phyloP scores from a whole-genome alignment of 2,888 invertebrate species.

The Eupithecia inturbata region DNA sequence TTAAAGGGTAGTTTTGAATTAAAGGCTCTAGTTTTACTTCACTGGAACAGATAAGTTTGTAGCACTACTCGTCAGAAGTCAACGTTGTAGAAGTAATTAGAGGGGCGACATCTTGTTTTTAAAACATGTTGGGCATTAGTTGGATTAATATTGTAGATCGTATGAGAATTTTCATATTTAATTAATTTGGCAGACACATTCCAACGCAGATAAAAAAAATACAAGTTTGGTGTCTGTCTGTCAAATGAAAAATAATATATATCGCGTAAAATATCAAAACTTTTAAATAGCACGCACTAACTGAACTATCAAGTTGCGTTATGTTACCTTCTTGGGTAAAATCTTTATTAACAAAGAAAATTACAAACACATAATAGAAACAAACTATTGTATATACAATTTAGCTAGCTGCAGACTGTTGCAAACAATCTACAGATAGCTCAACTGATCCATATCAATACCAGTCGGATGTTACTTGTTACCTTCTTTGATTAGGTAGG shows the following conservation, averaged over 20 bases:
- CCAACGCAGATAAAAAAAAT: background rate
- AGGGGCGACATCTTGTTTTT: slow-evolving; percentile 75
- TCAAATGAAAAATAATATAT: background rate
- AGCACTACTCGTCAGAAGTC: slow-evolving; percentile 48
- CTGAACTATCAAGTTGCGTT: background rate
- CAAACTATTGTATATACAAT: too few species aligned
- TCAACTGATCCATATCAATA: too few species aligned
- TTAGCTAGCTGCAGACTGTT: too few species aligned
- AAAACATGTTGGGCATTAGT: slow-evolving; percentile 67
- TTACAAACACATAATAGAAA: too few species aligned
- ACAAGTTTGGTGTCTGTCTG: background rate
- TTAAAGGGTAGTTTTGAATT: background rate
- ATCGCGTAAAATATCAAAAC: too few species aligned
- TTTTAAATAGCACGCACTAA: background rate
- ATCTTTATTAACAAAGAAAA: too few species aligned
- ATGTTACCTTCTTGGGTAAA: too few species aligned
- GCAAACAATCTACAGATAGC: too few species aligned
- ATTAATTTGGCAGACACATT: background rate
- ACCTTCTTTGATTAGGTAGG: too few species aligned
- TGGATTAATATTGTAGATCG: slow-evolving; percentile 60
- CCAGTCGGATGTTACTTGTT: too few species aligned
- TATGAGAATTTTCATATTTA: background rate
- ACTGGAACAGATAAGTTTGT: slow-evolving; percentile 5
- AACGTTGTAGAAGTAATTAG: slow-evolving; percentile 77
- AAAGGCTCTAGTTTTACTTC: background rate